Percentiles rank a stretch among this genome's conserved stretches.
phyloP scores from a whole-genome alignment of 2,797 vertebrate species.

The Cryptoprocta ferox region DNA sequence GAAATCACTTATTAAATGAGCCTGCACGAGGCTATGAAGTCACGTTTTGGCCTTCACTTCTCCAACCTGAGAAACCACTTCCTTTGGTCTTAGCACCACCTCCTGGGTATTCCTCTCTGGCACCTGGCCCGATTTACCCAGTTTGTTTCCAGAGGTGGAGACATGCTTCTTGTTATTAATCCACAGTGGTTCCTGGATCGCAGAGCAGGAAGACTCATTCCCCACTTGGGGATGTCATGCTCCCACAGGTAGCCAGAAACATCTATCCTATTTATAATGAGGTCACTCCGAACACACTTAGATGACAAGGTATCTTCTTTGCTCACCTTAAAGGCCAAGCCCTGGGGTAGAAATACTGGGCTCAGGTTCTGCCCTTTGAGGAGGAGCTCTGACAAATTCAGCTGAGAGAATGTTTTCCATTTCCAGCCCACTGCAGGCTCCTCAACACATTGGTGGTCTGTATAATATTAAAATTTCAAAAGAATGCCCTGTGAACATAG shows the following conservation, averaged over 20 bases:
- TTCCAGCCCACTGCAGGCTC: neutral
- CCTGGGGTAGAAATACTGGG: neutral
- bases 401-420: neutral
- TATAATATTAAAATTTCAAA: neutral
- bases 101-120: neutral
- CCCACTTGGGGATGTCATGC: neutral
- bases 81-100: neutral
- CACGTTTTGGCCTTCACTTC: neutral
- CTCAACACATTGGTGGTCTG: neutral
- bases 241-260: neutral
- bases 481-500: neutral
- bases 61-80: neutral
- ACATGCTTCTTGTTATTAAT: neutral
- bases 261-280: neutral
- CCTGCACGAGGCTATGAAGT: neutral
- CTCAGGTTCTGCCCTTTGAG: neutral
- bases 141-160: neutral
- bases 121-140: neutral
- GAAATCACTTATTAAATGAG: neutral
- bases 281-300: neutral
- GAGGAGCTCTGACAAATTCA: neutral
- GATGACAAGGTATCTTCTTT: neutral
- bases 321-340: neutral
- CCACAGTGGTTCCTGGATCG: neutral
- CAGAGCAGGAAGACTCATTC: neutral